phyloP scores from a whole-genome alignment of 2,797 vertebrate species.

The Lerista edwardsae region DNA sequence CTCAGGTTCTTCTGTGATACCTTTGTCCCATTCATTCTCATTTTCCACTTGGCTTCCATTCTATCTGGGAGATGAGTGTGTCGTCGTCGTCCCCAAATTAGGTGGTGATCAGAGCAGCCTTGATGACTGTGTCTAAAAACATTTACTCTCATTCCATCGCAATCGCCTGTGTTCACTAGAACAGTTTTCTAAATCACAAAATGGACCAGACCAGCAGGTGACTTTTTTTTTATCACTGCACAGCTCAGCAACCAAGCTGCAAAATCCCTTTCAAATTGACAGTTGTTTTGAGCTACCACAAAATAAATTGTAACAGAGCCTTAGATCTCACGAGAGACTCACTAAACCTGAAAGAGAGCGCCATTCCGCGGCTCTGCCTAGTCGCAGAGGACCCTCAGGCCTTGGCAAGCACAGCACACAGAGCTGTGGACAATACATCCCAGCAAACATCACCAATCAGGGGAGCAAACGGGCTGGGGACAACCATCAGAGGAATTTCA shows the following conservation, averaged over 20 bases:
- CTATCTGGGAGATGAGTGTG: background rate
- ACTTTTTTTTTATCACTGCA: background rate
- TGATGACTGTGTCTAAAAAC: background rate
- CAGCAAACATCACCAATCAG: slow-evolving; percentile 16
- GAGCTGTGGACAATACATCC: background rate
- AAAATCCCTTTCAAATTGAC: slow-evolving; percentile 12
- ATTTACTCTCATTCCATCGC: background rate
- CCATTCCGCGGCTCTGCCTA: background rate
- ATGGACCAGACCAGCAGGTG: background rate
- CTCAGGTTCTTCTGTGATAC: background rate
- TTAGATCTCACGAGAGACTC: background rate
- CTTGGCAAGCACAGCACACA: background rate
- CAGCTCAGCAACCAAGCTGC: background rate
- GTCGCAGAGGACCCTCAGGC: background rate
- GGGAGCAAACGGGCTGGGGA: slow-evolving; percentile 32
- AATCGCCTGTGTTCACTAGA: background rate
- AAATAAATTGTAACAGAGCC: background rate
- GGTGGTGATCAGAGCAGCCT: background rate
- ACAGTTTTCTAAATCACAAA: background rate
- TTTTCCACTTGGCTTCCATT: background rate
- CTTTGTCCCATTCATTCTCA: background rate
- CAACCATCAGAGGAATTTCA: slow-evolving; percentile 39
- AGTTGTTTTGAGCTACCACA: slow-evolving; percentile 1
- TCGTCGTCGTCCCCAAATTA: background rate
- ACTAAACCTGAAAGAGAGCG: background rate